Evolutionary conservation across 1,140 invertebrate genomes (phyloP).

Genomic region (Drosophila jambulina): DNA sequence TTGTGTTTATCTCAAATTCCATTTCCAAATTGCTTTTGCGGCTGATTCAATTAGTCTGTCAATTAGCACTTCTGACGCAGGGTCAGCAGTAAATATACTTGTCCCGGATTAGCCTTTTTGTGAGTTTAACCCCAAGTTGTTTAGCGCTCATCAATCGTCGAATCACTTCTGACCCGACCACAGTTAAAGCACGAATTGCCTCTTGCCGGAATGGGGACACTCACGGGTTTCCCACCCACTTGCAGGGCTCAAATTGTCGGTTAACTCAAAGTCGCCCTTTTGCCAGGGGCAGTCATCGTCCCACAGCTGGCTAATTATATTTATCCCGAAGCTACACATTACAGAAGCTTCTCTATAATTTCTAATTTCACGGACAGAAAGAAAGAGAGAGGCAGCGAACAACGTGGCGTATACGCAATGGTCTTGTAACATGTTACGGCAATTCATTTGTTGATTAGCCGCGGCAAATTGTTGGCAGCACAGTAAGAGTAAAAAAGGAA

Average conservation of each 20-base stretch:
- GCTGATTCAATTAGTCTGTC: constrained; percentile 53
- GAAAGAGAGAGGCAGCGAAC: neutral
- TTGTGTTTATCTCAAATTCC: constrained; percentile 70
- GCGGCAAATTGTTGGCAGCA: constrained; percentile 42
- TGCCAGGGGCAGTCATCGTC: constrained; percentile 11
- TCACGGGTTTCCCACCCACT: neutral
- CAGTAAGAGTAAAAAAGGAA: constrained; percentile 11
- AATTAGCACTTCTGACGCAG: constrained; percentile 41
- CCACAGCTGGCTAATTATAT: constrained; percentile 38
- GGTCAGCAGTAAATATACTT: constrained; percentile 10
- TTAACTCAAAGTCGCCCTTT: constrained; percentile 2
- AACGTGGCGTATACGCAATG: constrained; percentile 62
- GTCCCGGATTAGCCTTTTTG: constrained; percentile 4
- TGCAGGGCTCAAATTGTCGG: constrained; percentile 20
- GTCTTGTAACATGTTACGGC: constrained; percentile 49
- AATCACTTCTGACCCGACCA: constrained; percentile 26
- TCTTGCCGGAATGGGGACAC: constrained; percentile 1
- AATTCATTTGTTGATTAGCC: constrained; percentile 76
- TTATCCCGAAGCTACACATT: constrained; percentile 36
- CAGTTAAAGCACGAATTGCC: constrained; percentile 3
- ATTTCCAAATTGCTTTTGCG: constrained; percentile 61
- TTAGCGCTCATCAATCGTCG: constrained; percentile 28
- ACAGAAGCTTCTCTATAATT: constrained; percentile 36
- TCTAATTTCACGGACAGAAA: constrained; percentile 29
- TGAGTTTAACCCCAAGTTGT: constrained; percentile 25